Evolutionary conservation across 2,888 invertebrate species (phyloP).

Genomic region (Tanytarsus gracilentus): DNA sequence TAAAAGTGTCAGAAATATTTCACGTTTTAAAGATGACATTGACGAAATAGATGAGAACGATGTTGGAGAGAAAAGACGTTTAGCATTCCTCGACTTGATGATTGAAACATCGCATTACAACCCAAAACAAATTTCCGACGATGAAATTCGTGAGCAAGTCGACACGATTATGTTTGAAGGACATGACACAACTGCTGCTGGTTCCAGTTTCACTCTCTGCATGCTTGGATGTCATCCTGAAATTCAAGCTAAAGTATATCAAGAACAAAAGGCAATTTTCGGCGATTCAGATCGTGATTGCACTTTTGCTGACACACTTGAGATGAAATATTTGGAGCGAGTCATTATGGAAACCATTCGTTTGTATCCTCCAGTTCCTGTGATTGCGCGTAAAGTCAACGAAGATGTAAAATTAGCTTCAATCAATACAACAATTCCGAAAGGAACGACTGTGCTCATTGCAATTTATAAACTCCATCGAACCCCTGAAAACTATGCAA

Average conservation of each 20-base stretch:
- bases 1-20: slow-evolving; percentile 40
- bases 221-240: slow-evolving; percentile 72
- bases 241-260: slow-evolving; percentile 64
- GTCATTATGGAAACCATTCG: slow-evolving; percentile 68
- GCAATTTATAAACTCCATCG: slow-evolving; percentile 61
- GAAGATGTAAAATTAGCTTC: slow-evolving; percentile 57
- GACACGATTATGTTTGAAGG: slow-evolving; percentile 83
- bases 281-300: slow-evolving; percentile 67
- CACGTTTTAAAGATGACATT: slow-evolving; percentile 63
- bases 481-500: slow-evolving; percentile 54
- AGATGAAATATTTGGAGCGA: slow-evolving; percentile 73
- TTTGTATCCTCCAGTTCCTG: slow-evolving; percentile 70
- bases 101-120: slow-evolving; percentile 53
- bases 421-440: slow-evolving; percentile 56
- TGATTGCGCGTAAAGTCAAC: slow-evolving; percentile 63
- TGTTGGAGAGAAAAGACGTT: slow-evolving; percentile 69
- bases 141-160: slow-evolving; percentile 77
- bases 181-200: slow-evolving; percentile 55
- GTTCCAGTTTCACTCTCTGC: slow-evolving; percentile 77
- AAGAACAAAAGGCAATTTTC: slow-evolving; percentile 66
- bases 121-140: slow-evolving; percentile 47
- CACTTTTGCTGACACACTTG: slow-evolving; percentile 66
- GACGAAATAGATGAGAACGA: slow-evolving; percentile 75
- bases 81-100: slow-evolving; percentile 82
- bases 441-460: slow-evolving; percentile 60